Evolutionary conservation across 2,797 vertebrate genomes (phyloP).

Genomic region (Pteropus rufus): DNA sequence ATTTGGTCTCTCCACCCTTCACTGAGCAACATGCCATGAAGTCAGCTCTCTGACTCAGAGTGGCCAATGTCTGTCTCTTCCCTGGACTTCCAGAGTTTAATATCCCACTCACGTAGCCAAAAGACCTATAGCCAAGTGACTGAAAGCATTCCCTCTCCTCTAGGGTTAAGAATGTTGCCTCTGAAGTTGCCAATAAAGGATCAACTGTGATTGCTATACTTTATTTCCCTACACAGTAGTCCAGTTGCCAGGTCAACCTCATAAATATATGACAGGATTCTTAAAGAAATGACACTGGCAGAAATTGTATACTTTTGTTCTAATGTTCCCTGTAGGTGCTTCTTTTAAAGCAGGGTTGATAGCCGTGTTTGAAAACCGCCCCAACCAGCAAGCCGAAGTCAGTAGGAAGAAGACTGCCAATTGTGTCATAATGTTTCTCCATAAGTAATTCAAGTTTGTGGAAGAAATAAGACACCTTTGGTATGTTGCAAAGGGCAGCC

Average conservation of each 20-base stretch:
- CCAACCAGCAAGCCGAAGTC: neutral
- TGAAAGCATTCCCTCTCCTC: neutral
- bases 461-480: slow-evolving; percentile 80
- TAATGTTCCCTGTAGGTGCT: slow-evolving; percentile 30
- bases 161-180: slow-evolving; percentile 40
- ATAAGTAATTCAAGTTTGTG: slow-evolving; percentile 77
- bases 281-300: slow-evolving; percentile 37
- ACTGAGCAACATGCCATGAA: neutral
- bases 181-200: slow-evolving; percentile 44
- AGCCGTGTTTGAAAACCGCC: neutral
- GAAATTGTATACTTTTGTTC: slow-evolving; percentile 31
- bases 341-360: neutral
- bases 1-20: slow-evolving; percentile 44
- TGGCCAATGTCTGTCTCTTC: neutral
- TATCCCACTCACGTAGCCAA: neutral
- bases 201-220: slow-evolving; percentile 18
- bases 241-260: slow-evolving; percentile 41
- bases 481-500: slow-evolving; percentile 78
- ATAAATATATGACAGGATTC: slow-evolving; percentile 24
- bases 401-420: slow-evolving; percentile 72
- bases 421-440: slow-evolving; percentile 76
- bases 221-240: slow-evolving; percentile 46
- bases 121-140: slow-evolving; percentile 18
- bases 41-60: slow-evolving; percentile 39
- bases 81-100: neutral